Base-by-base conservation (phyloP, 2,888 invertebrate genomes). In the Nezara viridula region DNA sequence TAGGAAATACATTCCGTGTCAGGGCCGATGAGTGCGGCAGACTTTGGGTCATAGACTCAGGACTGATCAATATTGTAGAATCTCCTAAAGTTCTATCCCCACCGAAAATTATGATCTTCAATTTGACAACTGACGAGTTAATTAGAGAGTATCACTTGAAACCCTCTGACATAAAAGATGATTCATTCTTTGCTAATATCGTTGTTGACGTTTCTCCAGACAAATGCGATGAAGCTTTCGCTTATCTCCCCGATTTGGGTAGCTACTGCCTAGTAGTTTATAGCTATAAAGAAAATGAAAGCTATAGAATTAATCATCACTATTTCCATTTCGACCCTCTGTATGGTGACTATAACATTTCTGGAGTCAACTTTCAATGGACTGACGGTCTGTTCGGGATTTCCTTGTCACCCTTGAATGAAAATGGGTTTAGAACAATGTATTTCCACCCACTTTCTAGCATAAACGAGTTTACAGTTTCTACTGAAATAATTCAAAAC, bases 371-470 rank as follows among this genome's bases (percentile, higher is more conserved):
- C 91, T 97, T 97, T 92, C 96, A 96, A 92, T 97, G 97, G 97
- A 96, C 96, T 0, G 97, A 97, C 92, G 97, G 97, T 2, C 94
- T 97, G 0, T 97, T 97, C 91, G 96, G 95, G 27, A 92, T 97
- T 91, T 95, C 96, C 0, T 92, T 96, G 85, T 95, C 95, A n/a
- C 95, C 95, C 5, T 92, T 93, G 0, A 92, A 93, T 2, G 55
- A 92, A 0, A 94, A 95, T 91, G 91, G 92, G 0, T 91, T 91
- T 90, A 94, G 96, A 87, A 93, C 95, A 6, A 92, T 97, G 44
- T 97, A 95, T 92, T 97, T 96, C 92, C 96, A 97, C 92, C 95
- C 97, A 0, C 95, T 97, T 95, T 96, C 97, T 0, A 96, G 97
- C 92, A 96, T 95, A 91, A 94, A 96, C 91, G 96, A 97, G 92